Evolutionary conservation across 2,888 invertebrate genomes (phyloP), one percentile per base, ranked within the genome.

Genomic region (Craniophora ligustri): DNA sequence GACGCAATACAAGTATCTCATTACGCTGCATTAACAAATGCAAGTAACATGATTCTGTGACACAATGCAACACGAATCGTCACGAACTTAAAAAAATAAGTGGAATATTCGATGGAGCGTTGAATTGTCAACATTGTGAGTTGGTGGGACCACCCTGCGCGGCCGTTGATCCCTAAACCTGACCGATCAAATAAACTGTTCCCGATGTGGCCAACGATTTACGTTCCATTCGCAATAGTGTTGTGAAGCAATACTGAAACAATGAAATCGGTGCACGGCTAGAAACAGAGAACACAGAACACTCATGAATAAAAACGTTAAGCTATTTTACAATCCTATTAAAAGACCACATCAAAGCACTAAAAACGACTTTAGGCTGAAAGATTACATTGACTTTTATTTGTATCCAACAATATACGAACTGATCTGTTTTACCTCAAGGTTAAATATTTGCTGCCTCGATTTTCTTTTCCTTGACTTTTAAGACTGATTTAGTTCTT

Each of bases 101-200:
- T 63, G 38, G 48, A 73, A 66, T 50, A 60, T 53, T 72, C 69
- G 47, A 69, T 66, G 67, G 63, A 64, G 65, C 67, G 69, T 70
- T 39, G 68, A 70, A 66, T 67, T 71, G 72, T 77, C 72, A 71
- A 72, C 65, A 72, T 65, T 57, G 58, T 62, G 50, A 53, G 45
- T 68, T 58, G 60, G 50, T 64, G 64, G 68, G 83, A 84, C 85
- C 86, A 87, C 86, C 85, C 80, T 65, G 77, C 55, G 58, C 80
- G 82, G 79, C 54, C 84, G 68, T 78, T 79, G 85, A 87, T 84
- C 84, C 76, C 76, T 65, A 64, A 71, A 68, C 82, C 78, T 71
- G 73, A 67, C 67, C 75, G 79, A 76, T 81, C 80, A 76, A 84
- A 83, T 81, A 84, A 85, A 86, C 83, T 81, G 82, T 82, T 85